A percentile compares a stretch with the other conserved stretches of the same genome.
Conservation (phyloP, 2,888 invertebrate genomes). For the Blera fallax region DNA sequence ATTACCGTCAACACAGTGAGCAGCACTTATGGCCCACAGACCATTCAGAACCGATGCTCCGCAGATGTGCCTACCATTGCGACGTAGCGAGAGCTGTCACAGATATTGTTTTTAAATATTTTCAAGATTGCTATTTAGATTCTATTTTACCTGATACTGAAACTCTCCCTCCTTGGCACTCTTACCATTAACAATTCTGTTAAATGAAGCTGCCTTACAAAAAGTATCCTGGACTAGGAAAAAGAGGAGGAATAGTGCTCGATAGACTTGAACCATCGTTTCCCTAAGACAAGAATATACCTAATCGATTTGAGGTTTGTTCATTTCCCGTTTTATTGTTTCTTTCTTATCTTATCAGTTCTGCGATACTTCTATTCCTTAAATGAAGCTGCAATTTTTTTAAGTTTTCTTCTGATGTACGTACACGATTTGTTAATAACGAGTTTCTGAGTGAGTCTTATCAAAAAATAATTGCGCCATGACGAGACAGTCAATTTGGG, state of each 20-base stretch:
- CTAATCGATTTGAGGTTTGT: background rate
- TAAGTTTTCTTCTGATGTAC: background rate
- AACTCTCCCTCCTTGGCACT: constrained; percentile 77
- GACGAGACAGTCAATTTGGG: background rate
- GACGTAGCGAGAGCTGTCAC: constrained; percentile 77
- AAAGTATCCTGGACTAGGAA: background rate
- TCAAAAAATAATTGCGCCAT: too few species aligned
- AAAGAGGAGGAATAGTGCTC: background rate
- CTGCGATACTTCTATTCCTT: background rate
- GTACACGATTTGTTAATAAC: background rate
- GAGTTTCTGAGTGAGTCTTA: constrained; percentile 14
- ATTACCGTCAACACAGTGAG: constrained; percentile 77
- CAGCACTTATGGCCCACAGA: constrained; percentile 79
- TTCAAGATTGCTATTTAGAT: background rate
- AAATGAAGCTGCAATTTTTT: constrained; percentile 24
- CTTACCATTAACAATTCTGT: constrained; percentile 79
- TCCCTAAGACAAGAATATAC: background rate
- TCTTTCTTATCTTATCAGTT: constrained; percentile 41
- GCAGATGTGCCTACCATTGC: constrained; percentile 77
- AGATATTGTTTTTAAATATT: background rate
- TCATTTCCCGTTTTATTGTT: background rate
- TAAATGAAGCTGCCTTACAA: constrained; percentile 18
- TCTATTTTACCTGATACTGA: constrained; percentile 76
- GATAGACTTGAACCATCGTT: constrained; percentile 14
- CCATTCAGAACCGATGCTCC: constrained; percentile 78